phyloP scores from a whole-genome alignment of 2,797 vertebrate genomes.

The Coccyzus lansbergi region DNA sequence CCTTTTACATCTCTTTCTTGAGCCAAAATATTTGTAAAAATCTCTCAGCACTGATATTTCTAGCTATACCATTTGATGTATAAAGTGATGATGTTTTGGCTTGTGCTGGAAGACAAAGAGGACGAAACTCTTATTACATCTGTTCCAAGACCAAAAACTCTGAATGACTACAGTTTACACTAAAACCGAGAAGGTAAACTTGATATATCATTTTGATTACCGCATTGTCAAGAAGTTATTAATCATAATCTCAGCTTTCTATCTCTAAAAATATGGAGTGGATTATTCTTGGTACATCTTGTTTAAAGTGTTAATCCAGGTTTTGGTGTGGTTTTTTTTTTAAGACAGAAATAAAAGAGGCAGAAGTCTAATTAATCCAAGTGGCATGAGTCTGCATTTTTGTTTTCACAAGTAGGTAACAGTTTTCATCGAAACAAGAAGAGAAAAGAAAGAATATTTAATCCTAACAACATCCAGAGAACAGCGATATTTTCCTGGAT shows the following conservation, averaged over 20 bases:
- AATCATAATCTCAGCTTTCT: not conserved
- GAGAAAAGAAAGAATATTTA: slow-evolving; percentile 13
- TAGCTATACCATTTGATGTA: not conserved
- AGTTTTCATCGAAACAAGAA: not conserved
- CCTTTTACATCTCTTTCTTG: not conserved
- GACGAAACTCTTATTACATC: not conserved
- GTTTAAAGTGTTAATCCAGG: not conserved
- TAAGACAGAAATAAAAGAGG: not conserved
- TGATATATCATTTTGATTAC: not conserved
- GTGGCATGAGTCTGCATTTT: not conserved
- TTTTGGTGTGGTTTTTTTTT: not conserved
- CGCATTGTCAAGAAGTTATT: not conserved
- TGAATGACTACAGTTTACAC: not conserved
- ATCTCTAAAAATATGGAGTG: not conserved
- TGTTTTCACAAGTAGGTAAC: not conserved
- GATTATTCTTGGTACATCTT: not conserved
- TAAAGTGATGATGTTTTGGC: not conserved
- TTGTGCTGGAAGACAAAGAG: not conserved
- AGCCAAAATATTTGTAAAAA: not conserved
- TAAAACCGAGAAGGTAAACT: not conserved
- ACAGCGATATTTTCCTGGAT: slow-evolving; percentile 14
- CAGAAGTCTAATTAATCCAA: not conserved
- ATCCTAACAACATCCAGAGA: slow-evolving; percentile 14
- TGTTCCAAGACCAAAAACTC: not conserved
- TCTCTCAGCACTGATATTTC: not conserved